Percentiles rank a stretch among this genome's conserved stretches.
phyloP scores from a whole-genome alignment of 2,888 invertebrate genomes.

The Thera obeliscata region DNA sequence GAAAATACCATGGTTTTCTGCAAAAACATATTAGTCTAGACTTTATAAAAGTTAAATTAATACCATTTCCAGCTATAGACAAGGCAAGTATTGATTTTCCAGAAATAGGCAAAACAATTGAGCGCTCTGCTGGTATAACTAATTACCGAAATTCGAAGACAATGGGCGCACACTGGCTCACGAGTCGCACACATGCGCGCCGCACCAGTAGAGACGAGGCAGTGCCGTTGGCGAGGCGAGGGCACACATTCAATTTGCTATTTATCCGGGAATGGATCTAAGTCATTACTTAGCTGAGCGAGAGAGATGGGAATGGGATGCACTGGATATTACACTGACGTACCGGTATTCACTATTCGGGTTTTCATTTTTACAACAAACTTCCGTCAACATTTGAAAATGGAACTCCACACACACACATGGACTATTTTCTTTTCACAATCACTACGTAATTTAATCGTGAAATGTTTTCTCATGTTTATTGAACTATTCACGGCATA shows the following conservation, averaged over 20 bases:
- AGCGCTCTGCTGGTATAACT: conserved; percentile 35
- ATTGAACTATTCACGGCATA: not conserved
- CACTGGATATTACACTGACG: conserved; percentile 77
- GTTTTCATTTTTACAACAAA: conserved; percentile 37
- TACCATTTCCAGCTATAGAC: conserved; percentile 43
- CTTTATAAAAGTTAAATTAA: conserved; percentile 55
- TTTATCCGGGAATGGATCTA: conserved; percentile 84
- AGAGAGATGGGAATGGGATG: conserved; percentile 77
- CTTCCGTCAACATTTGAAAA: conserved; percentile 36
- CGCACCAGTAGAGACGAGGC: conserved; percentile 44
- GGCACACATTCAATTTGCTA: conserved; percentile 83
- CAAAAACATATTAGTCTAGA: conserved; percentile 38
- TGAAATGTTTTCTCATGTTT: not conserved
- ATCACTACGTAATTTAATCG: not conserved
- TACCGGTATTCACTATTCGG: conserved; percentile 59
- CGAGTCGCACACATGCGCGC: conserved; percentile 38
- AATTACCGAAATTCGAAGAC: conserved; percentile 49
- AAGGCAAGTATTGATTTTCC: conserved; percentile 15
- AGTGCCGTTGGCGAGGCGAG: conserved; percentile 55
- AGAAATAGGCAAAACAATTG: conserved; percentile 24
- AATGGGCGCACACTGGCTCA: conserved; percentile 33
- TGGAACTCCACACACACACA: conserved; percentile 26
- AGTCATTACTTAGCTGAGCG: conserved; percentile 84
- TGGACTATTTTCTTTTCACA: conserved; percentile 1
- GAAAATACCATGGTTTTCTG: conserved; percentile 62